Conservation (phyloP, 1,140 invertebrate species). For the Drosophila ironensis region DNA sequence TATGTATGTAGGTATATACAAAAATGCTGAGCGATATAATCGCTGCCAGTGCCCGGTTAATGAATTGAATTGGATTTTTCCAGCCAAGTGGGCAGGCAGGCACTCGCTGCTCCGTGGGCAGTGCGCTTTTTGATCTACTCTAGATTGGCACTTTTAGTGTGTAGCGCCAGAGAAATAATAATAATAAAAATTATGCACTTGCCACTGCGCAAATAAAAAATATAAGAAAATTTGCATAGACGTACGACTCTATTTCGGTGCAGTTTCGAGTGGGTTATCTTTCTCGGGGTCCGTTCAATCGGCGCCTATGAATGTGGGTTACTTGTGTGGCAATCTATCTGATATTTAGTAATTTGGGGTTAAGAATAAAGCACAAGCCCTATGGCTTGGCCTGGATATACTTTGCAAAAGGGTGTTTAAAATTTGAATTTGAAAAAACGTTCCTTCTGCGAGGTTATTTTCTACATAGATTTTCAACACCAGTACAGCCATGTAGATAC, state of each 20-base stretch:
- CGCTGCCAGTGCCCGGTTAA: conserved; percentile 63
- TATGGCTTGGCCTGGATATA: too few relatives aligned
- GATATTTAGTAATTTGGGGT: too few relatives aligned
- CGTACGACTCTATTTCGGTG: conserved; percentile 69
- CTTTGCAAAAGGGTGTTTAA: too few relatives aligned
- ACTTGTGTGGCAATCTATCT: conserved; percentile 39
- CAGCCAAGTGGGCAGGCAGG: conserved; percentile 20
- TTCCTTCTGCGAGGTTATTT: too few relatives aligned
- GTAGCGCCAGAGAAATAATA: conserved; percentile 62
- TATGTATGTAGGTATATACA: conserved; percentile 6
- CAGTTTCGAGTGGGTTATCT: not conserved
- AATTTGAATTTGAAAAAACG: too few relatives aligned
- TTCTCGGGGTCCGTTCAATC: too few relatives aligned
- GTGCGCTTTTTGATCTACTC: conserved; percentile 72
- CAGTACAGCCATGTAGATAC: too few relatives aligned
- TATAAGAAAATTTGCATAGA: conserved; percentile 77
- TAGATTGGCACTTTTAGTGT: conserved; percentile 70
- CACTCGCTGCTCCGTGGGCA: conserved; percentile 57
- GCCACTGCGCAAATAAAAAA: conserved; percentile 48
- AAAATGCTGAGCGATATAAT: conserved; percentile 62
- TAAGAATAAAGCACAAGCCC: too few relatives aligned
- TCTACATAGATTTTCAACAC: too few relatives aligned
- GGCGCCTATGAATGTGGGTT: conserved; percentile 75
- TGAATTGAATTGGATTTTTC: conserved; percentile 74
- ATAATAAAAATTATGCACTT: conserved; percentile 77